Conservation (phyloP, 37 sponge, comb jelly and placozoan genomes). For the Cladorhizidae sp. region DNA sequence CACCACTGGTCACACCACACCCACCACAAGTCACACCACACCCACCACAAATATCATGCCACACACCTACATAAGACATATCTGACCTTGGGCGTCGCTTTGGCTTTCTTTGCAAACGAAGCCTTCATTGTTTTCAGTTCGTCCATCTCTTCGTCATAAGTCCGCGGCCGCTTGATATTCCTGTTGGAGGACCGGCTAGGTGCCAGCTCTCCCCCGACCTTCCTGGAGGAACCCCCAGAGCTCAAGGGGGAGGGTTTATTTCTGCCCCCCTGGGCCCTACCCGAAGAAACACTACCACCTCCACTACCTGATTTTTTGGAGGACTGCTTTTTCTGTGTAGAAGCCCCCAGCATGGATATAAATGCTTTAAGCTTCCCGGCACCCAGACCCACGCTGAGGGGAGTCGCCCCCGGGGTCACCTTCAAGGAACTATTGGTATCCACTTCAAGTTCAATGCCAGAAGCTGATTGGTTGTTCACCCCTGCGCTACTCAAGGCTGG, state of each 20-base stretch:
- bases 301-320: constrained; percentile 11
- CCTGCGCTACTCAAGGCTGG: too few species aligned
- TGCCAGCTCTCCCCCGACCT: not conserved
- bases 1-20: not conserved
- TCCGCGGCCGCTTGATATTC: constrained; percentile 50
- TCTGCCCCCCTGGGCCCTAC: not conserved
- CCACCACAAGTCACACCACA: not conserved
- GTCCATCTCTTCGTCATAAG: constrained; percentile 70
- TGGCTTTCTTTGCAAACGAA: constrained; percentile 18
- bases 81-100: not conserved
- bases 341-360: constrained; percentile 1
- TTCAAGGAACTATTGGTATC: too few species aligned
- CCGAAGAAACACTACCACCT: not conserved
- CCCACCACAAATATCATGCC: not conserved
- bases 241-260: not conserved
- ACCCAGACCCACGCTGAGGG: constrained; percentile 19
- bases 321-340: constrained; percentile 12
- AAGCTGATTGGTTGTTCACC: too few species aligned
- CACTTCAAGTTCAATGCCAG: too few species aligned
- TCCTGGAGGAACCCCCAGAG: not conserved
- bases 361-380: constrained; percentile 49
- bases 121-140: constrained; percentile 8
- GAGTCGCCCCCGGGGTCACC: too few species aligned
- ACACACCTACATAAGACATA: not conserved
- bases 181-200: constrained; percentile 49